Evolutionary conservation across 2,113 vertebrate species (phyloP), one percentile per base, ranked within the genome.

Genomic region (Melanotaenia duboulayi): DNA sequence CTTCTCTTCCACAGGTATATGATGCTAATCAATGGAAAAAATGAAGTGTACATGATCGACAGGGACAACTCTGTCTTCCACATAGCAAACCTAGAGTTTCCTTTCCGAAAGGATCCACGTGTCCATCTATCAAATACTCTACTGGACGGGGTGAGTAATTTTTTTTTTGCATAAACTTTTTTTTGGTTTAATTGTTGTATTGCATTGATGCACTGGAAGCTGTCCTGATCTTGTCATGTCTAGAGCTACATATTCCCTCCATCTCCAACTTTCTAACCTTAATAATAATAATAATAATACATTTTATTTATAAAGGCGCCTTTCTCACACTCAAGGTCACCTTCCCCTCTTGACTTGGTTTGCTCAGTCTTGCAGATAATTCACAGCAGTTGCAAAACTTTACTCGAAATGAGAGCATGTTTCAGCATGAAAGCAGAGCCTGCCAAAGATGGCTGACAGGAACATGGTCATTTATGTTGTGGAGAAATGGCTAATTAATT

Each of bases 41-140:
- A 98, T 81, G 96, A 98, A 90, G 98, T 99, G 48, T 96, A 95
- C 92, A 99, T 99, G 97, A 87, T 99, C 71, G 97, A 98, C 90
- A 95, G 97, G 92, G 97, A 99, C 93, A 98, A 99, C 90, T 92
- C 95, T 0, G 83, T 99, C 62, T 99, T 99, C 93, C 96, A 97
- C 62, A 94, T 99, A 68, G 93, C 94, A 63, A 97, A 97, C 89
- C 88, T 99, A 85, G 98, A 99, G 86, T 99, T 99, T 88, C 98
- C 98, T 0, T 97, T 96, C 90, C 96, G 97, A 83, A 99, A 99
- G 90, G 96, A 98, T 86, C 97, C 94, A 42, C 95, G 93, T 2
- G 78, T 89, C 17, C 98, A 99, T 87, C 92, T 99, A 65, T 40
- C 95, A 72, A 98, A 97, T 67, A 99, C 98, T 44, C 94, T 99